phyloP scores from a whole-genome alignment of 2,797 vertebrate species.

The Argya squamiceps region DNA sequence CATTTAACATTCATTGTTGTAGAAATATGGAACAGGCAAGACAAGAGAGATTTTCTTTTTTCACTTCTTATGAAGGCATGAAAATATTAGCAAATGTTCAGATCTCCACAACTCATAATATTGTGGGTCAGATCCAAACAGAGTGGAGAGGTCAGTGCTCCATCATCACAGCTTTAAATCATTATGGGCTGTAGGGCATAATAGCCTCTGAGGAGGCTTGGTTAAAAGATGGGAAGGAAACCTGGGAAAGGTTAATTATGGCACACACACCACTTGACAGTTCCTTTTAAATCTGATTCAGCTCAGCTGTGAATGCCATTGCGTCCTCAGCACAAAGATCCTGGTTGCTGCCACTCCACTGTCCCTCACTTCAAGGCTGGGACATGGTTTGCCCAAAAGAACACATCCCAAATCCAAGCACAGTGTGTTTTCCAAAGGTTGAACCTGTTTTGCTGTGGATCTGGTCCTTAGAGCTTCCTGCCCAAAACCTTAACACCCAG shows the following conservation, averaged over 20 bases:
- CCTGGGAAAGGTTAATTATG: slow-evolving; percentile 70
- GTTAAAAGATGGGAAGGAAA: slow-evolving; percentile 62
- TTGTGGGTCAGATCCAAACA: slow-evolving; percentile 63
- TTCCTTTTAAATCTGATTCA: slow-evolving; percentile 65
- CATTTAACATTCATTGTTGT: slow-evolving; percentile 26
- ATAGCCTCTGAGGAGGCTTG: slow-evolving; percentile 50
- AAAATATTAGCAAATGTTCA: slow-evolving; percentile 60
- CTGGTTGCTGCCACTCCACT: neutral
- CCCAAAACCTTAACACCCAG: neutral
- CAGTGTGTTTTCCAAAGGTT: neutral
- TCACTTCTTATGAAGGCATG: neutral
- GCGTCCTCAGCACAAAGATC: slow-evolving; percentile 20
- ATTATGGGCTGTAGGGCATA: slow-evolving; percentile 67
- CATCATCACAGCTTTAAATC: slow-evolving; percentile 66
- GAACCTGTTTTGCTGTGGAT: neutral
- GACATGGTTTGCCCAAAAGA: neutral
- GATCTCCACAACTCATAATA: slow-evolving; percentile 51
- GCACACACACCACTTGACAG: slow-evolving; percentile 56
- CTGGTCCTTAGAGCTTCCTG: neutral
- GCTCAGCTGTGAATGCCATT: slow-evolving; percentile 28
- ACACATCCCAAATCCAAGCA: neutral
- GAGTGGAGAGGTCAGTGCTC: slow-evolving; percentile 52
- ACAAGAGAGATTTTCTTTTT: neutral
- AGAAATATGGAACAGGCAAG: slow-evolving; percentile 39
- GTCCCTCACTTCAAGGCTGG: neutral